Evolutionary conservation across 1,140 invertebrate species (phyloP), one percentile per base, ranked within the genome.

Genomic region (Pissodes strobi): DNA sequence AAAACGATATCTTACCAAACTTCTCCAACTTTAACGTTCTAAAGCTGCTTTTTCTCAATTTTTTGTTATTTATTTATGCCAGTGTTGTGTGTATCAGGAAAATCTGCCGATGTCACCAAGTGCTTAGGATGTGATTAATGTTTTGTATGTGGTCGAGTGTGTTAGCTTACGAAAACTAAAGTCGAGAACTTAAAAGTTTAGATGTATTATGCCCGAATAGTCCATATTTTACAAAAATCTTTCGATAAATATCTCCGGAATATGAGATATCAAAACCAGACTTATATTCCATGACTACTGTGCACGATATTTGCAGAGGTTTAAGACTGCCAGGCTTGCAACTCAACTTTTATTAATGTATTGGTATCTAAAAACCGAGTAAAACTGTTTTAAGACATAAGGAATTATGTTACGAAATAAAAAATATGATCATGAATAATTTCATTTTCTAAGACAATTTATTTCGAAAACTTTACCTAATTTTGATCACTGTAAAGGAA

Each of bases 61-160:
- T 57, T 57, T 57, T 45, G 53, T 57, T 57, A 27, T 45, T 57
- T 57, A 57, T 57, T 57, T 57, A 57, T 43, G 53, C 38, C 23
- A 57, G 53, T 57, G 53, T 57, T 57, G 53, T 45, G 22, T 57
- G 23, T 57, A 57, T 57, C 53, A 57, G 53, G 19, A 43, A 57
- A 57, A 57, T 57, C 53, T 57, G 53, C 53, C 53, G 53, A 57
- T 57, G 53, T 57, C 53, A 57, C 38, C 53, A 27, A 57, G 53
- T 57, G 53, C 53, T 57, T 57, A 57, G 15, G 53, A 21, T 17
- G 27, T 57, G 53, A 57, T 57, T 57, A 57, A 57, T 57, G 53
- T 23, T 5, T 22, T 12, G 53, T 19, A 57, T 45, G 53, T 57
- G 53, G 53, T 27, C 53, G 53, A 57, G 53, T 43, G 34, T 55